A percentile compares a stretch with the other conserved stretches of the same genome.
Conservation (phyloP, 2,888 invertebrate species). For the Scaeva pyrastri region DNA sequence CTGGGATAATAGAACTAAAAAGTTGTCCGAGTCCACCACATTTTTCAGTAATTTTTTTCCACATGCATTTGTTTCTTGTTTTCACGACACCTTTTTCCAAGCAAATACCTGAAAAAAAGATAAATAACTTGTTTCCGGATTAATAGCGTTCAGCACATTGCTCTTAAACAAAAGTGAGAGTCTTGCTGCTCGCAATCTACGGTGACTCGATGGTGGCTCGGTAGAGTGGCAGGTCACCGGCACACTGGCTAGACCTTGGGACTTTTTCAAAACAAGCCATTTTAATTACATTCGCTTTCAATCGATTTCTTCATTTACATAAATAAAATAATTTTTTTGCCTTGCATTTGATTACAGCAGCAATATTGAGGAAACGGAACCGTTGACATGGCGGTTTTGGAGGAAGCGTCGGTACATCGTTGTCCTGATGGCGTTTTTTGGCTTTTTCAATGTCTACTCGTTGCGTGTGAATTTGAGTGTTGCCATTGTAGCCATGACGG, state of each 20-base stretch:
- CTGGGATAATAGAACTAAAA: not conserved
- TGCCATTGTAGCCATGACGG: constrained; percentile 97
- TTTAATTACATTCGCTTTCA: constrained; percentile 53
- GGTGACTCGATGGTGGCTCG: no score
- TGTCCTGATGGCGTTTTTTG: constrained; percentile 91
- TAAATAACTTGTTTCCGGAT: constrained; percentile 45
- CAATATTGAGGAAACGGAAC: constrained; percentile 81
- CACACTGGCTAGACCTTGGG: constrained; percentile 49
- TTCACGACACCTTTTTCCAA: constrained; percentile 27
- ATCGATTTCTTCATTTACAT: constrained; percentile 39
- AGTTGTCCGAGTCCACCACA: not conserved
- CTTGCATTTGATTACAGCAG: constrained; percentile 73
- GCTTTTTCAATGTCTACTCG: constrained; percentile 93
- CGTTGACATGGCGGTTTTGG: constrained; percentile 89
- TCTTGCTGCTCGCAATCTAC: constrained; percentile 9
- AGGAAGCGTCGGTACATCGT: constrained; percentile 90
- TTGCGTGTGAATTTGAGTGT: constrained; percentile 95
- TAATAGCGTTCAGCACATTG: constrained; percentile 45
- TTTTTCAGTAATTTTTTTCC: constrained; percentile 12
- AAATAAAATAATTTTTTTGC: not conserved
- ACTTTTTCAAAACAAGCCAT: constrained; percentile 29
- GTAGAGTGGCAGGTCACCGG: constrained; percentile 2
- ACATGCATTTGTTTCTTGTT: constrained; percentile 45
- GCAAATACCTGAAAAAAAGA: not conserved
- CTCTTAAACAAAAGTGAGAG: constrained; percentile 69